phyloP scores from a whole-genome alignment of 2,888 invertebrate species.

The Clostera curtula region DNA sequence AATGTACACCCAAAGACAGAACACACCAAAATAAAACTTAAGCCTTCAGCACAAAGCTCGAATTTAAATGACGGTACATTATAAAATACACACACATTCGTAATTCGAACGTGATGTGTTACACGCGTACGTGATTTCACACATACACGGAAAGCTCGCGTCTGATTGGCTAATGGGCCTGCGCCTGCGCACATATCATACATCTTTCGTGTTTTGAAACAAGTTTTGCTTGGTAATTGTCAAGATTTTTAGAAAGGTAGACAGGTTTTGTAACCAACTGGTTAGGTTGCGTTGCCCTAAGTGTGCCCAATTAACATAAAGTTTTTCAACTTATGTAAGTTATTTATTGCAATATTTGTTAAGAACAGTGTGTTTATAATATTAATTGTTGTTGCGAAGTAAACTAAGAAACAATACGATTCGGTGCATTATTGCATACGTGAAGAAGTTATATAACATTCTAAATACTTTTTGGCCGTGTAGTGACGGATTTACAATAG shows the following conservation, averaged over 20 bases:
- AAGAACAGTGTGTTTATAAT: too few relatives aligned
- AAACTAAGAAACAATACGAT: too few relatives aligned
- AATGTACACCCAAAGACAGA: slow-evolving; percentile 44
- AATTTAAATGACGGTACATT: slow-evolving; percentile 11
- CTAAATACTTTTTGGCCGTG: too few relatives aligned
- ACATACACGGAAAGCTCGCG: slow-evolving; percentile 25
- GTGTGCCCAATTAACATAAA: slow-evolving; percentile 25
- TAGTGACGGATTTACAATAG: too few relatives aligned
- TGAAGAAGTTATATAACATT: background rate
- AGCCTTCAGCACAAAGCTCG: slow-evolving; percentile 22
- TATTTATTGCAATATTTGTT: slow-evolving; percentile 25
- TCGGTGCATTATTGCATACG: slow-evolving; percentile 12
- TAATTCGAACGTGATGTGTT: slow-evolving; percentile 12
- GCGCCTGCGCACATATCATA: slow-evolving; percentile 45
- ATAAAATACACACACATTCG: slow-evolving; percentile 22
- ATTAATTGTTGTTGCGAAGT: too few relatives aligned
- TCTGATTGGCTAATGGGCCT: slow-evolving; percentile 33
- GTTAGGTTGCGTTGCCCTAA: slow-evolving; percentile 28
- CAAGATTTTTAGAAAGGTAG: slow-evolving; percentile 72
- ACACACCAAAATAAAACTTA: slow-evolving; percentile 17
- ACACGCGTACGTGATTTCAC: slow-evolving; percentile 16
- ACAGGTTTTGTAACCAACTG: slow-evolving; percentile 38
- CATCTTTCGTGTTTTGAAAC: slow-evolving; percentile 53
- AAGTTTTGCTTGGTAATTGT: slow-evolving; percentile 54
- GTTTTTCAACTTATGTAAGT: slow-evolving; percentile 31